These are phyloP conservation scores for Coelopa frigida DNA, from an alignment of 1,140 invertebrate genomes.

Conservation along the genomic window DNA sequence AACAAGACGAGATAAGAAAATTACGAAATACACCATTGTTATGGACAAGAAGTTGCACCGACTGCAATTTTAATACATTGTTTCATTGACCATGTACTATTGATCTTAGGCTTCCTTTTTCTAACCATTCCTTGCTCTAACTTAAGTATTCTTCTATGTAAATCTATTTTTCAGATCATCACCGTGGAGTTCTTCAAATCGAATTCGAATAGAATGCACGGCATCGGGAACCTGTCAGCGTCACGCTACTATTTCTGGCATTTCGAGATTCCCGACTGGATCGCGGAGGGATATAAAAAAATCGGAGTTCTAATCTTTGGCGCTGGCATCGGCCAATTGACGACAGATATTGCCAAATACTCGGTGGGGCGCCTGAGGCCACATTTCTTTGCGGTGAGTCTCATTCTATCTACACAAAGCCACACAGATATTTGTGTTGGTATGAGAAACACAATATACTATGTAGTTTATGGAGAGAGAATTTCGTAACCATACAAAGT, in stretches of 20 bases:
- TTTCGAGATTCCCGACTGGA: constrained; percentile 58
- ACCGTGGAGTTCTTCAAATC: constrained; percentile 33
- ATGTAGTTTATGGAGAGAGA: too few species aligned
- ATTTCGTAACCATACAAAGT: too few species aligned
- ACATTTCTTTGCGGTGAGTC: constrained; percentile 71
- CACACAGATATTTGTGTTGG: too few species aligned
- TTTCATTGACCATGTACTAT: too few species aligned
- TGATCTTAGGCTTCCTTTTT: too few species aligned
- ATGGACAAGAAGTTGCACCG: too few species aligned
- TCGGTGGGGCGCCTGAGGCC: constrained; percentile 82
- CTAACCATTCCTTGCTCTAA: too few species aligned
- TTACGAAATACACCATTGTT: too few species aligned
- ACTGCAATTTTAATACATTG: too few species aligned
- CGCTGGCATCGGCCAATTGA: constrained; percentile 67
- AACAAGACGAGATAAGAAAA: too few species aligned
- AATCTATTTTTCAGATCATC: constrained; percentile 23
- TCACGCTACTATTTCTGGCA: constrained; percentile 47
- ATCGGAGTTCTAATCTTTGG: constrained; percentile 79
- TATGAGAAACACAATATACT: too few species aligned
- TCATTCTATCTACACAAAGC: too few species aligned
- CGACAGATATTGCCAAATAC: constrained; percentile 87
- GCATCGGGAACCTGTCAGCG: constrained; percentile 15
- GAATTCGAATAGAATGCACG: constrained; percentile 17
- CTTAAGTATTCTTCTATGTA: background rate
- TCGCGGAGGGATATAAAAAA: constrained; percentile 60